Evolutionary conservation across 2,888 invertebrate species (phyloP).

Genomic region (Agapetus fuscipes): DNA sequence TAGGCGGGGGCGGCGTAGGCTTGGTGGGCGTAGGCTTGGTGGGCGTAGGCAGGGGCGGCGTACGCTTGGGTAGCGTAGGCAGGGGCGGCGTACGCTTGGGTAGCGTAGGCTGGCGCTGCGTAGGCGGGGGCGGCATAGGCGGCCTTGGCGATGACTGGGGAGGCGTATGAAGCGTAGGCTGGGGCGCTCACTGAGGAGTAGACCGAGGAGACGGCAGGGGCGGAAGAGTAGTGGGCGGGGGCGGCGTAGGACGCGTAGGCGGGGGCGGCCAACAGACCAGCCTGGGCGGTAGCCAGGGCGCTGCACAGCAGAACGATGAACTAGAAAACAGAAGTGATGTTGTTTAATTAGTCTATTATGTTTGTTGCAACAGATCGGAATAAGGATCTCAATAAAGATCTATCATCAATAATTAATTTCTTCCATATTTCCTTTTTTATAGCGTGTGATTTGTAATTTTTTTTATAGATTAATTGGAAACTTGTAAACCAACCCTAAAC

Average conservation of each 20-base stretch:
- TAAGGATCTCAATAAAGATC: too few species aligned
- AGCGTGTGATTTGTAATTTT: too few species aligned
- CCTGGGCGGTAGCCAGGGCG: slow-evolving; percentile 19
- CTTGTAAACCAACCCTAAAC: too few species aligned
- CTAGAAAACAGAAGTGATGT: slow-evolving; percentile 10
- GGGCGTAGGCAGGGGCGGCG: slow-evolving; percentile 12
- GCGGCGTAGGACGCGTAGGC: slow-evolving; percentile 25
- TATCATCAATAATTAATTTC: too few species aligned
- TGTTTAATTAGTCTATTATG: too few species aligned
- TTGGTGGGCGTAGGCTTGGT: slow-evolving; percentile 17
- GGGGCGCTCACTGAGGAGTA: slow-evolving; percentile 22
- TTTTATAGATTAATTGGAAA: too few species aligned
- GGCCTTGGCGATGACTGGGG: slow-evolving; percentile 24
- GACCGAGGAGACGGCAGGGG: slow-evolving; percentile 28
- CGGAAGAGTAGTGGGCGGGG: slow-evolving; percentile 23
- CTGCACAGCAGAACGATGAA: slow-evolving; percentile 18
- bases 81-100: slow-evolving; percentile 13
- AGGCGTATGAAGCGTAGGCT: slow-evolving; percentile 11
- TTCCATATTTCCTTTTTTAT: too few species aligned
- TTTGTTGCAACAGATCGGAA: too few species aligned
- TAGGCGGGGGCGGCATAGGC: slow-evolving; percentile 22
- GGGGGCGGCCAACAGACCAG: slow-evolving; percentile 14
- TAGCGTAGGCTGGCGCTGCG: slow-evolving; percentile 18
- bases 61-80: slow-evolving; percentile 22
- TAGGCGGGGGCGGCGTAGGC: slow-evolving; percentile 23